Evolutionary conservation across 2,888 invertebrate species (phyloP).

Genomic region (Lamellibrachia columna): DNA sequence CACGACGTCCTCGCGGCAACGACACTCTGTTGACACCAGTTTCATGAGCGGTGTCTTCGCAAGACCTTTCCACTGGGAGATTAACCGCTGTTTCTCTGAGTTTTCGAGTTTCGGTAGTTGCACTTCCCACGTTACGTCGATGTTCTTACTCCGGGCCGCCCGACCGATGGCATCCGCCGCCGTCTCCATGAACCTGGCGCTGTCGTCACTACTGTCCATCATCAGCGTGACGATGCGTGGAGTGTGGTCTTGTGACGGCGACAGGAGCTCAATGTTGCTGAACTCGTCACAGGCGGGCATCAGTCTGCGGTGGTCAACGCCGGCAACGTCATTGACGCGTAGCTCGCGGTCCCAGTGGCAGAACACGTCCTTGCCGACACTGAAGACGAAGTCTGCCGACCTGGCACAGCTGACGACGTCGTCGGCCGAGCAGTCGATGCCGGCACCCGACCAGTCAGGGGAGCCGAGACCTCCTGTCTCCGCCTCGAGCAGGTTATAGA

Average conservation of each 20-base stretch:
- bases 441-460: not conserved
- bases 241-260: not conserved
- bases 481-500: not conserved
- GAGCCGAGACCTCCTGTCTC: not conserved
- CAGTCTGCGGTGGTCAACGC: not conserved
- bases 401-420: not conserved
- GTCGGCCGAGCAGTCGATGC: not conserved
- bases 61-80: not conserved
- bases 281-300: not conserved
- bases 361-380: not conserved
- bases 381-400: not conserved
- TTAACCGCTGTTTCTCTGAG: not conserved
- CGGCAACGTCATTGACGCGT: not conserved
- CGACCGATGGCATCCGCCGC: not conserved
- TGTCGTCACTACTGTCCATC: not conserved
- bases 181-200: not conserved
- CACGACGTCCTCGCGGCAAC: not conserved
- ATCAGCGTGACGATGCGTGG: not conserved
- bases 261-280: not conserved
- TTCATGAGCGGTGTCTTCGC: not conserved
- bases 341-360: not conserved
- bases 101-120: not conserved
- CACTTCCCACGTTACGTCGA: not conserved
- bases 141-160: not conserved
- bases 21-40: not conserved